Conservation (phyloP, 2,113 vertebrate species). For the Diadophis punctatus region DNA sequence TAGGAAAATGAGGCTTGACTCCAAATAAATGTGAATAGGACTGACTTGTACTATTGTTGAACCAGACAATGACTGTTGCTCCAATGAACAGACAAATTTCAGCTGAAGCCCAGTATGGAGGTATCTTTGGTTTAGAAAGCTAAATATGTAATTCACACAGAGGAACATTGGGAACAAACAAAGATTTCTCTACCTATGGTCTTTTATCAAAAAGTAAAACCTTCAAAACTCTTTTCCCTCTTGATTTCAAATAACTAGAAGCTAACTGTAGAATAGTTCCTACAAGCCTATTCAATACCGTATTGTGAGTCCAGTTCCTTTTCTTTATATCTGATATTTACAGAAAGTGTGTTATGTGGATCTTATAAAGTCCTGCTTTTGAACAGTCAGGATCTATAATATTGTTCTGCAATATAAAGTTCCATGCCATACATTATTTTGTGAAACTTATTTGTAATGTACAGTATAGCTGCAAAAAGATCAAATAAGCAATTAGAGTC, state of each 20-base stretch:
- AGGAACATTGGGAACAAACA: neutral
- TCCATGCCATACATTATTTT: conserved; percentile 5
- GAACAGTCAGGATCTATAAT: neutral
- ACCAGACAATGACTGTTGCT: neutral
- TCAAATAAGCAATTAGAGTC: neutral
- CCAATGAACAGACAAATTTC: neutral
- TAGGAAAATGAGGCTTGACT: neutral
- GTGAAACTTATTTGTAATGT: neutral
- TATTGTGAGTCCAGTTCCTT: neutral
- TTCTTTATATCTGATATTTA: neutral
- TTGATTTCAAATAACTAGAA: neutral
- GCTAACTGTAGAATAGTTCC: neutral
- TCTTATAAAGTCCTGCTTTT: neutral
- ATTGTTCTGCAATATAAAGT: neutral
- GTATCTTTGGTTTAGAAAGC: neutral
- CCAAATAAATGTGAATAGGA: neutral
- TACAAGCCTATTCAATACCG: neutral
- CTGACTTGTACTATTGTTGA: neutral
- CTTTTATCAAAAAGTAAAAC: neutral
- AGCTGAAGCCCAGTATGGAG: neutral
- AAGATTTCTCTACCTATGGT: neutral
- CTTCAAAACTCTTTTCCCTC: neutral
- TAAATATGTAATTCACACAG: neutral
- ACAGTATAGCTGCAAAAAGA: neutral
- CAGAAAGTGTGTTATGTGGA: neutral